phyloP scores from a whole-genome alignment of 2,113 vertebrate genomes.

The Ifrita kowaldi region DNA sequence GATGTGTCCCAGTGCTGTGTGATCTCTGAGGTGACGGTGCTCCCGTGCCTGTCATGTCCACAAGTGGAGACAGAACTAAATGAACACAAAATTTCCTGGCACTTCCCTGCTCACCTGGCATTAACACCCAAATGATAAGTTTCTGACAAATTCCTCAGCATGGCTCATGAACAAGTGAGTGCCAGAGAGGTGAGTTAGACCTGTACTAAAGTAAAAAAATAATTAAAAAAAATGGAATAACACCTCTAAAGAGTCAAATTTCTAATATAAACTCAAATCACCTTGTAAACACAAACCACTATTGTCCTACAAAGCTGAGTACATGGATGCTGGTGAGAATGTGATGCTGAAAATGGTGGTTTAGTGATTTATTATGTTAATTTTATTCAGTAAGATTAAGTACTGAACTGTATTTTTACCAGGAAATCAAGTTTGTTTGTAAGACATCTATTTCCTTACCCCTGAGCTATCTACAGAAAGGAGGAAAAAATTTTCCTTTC shows the following conservation, averaged over 20 bases:
- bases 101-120: background rate
- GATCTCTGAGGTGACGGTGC: background rate
- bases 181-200: background rate
- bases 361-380: background rate
- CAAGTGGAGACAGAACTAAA: background rate
- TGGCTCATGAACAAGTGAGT: background rate
- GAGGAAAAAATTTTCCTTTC: background rate
- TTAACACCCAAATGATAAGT: accelerated
- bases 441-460: background rate
- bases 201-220: background rate
- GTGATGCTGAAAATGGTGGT: background rate
- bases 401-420: background rate
- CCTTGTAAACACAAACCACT: background rate
- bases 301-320: background rate
- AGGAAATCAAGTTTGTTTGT: background rate
- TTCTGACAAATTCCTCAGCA: background rate
- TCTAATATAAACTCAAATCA: background rate
- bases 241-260: background rate
- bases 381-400: background rate
- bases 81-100: background rate
- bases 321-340: background rate
- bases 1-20: accelerated
- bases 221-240: background rate
- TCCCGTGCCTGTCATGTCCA: background rate
- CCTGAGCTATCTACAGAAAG: background rate